Percentiles rank a stretch among this genome's conserved stretches.
phyloP scores from a whole-genome alignment of 2,888 invertebrate species.

The Bembecia ichneumoniformis region DNA sequence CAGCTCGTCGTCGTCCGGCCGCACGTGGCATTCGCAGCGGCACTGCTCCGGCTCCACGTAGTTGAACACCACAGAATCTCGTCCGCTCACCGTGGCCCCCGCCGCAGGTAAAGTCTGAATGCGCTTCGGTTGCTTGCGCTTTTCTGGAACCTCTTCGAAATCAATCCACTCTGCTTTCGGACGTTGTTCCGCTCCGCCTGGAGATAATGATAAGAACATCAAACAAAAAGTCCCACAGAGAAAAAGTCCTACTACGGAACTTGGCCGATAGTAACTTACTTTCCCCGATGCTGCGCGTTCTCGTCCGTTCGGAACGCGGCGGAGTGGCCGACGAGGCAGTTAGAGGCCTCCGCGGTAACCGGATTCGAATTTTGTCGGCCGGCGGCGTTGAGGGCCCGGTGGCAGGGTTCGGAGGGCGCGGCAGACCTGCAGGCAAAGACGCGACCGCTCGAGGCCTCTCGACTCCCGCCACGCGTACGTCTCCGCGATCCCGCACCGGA shows the following conservation, averaged over 20 bases:
- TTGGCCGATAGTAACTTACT: slow-evolving; percentile 19
- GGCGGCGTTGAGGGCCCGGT: slow-evolving; percentile 22
- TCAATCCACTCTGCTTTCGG: slow-evolving; percentile 81
- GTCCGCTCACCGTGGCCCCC: slow-evolving; percentile 44
- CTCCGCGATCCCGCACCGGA: slow-evolving; percentile 74
- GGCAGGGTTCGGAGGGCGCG: slow-evolving; percentile 8
- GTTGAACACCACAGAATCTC: slow-evolving; percentile 70
- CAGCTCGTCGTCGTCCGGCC: slow-evolving; percentile 34
- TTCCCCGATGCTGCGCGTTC: slow-evolving; percentile 41
- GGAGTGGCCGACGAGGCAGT: slow-evolving; percentile 28
- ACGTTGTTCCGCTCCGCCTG: slow-evolving; percentile 21
- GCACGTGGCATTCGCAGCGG: slow-evolving; percentile 86
- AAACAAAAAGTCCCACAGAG: background rate
- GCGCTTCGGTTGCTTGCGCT: slow-evolving; percentile 83
- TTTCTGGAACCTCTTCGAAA: slow-evolving; percentile 89
- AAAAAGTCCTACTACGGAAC: background rate
- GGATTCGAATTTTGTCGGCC: slow-evolving; percentile 51
- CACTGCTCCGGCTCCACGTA: slow-evolving; percentile 91
- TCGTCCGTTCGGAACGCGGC: slow-evolving; percentile 20
- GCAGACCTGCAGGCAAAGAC: slow-evolving; percentile 14
- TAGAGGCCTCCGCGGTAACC: slow-evolving; percentile 47
- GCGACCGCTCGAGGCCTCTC: slow-evolving; percentile 33
- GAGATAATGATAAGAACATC: no score
- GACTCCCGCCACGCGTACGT: slow-evolving; percentile 54
- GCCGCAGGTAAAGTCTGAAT: slow-evolving; percentile 84